Evolutionary conservation across 2,113 vertebrate species (phyloP), one percentile per base, ranked within the genome.

Genomic region (Condylura cristata): DNA sequence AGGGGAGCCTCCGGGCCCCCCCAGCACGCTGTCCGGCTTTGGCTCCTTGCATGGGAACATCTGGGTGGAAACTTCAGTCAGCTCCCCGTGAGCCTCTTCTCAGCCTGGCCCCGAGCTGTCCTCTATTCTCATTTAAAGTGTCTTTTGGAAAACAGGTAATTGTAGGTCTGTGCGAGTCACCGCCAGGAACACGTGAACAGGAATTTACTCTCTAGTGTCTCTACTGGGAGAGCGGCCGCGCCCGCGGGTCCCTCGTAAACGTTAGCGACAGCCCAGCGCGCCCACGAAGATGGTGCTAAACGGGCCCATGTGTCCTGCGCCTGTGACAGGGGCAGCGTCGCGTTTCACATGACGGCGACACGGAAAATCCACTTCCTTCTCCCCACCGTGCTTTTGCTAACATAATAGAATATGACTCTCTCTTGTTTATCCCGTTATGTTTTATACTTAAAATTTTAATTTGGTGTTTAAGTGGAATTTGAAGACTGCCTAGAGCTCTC

Each of bases 381-480:
- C 56, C 76, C 61, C 91, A 90, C 61, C 80, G 37, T 46, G 56
- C 46, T 87, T 83, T 93, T 22, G 68, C 94, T 84, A 84, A 94
- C 89, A 56, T 32, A 80, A 91, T 91, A 44, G 96, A 95, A 97
- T 93, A 46, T n/a, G 60, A 97, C 96, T 95, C 76, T 74, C 90
- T 95, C 80, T 72, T 81, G 92, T 90, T 94, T 91, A 93, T 91
- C 39, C 79, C 75, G 75, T 95, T 93, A 94, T 94, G 96, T 97
- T 96, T 97, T 96, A 95, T 87, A 72, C 93, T 93, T 96, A 96
- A 89, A 95, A 41, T 93, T 96, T 97, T 97, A 96, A 96, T 95
- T 97, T 95, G 95, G 65, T 93, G 95, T 91, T 95, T 94, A 89
- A 94, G 93, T 93, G 94, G 76, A 76, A 96, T 96, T 93, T 82